Base-by-base conservation (phyloP, 2,113 vertebrate genomes). In the Perca fluviatilis region DNA sequence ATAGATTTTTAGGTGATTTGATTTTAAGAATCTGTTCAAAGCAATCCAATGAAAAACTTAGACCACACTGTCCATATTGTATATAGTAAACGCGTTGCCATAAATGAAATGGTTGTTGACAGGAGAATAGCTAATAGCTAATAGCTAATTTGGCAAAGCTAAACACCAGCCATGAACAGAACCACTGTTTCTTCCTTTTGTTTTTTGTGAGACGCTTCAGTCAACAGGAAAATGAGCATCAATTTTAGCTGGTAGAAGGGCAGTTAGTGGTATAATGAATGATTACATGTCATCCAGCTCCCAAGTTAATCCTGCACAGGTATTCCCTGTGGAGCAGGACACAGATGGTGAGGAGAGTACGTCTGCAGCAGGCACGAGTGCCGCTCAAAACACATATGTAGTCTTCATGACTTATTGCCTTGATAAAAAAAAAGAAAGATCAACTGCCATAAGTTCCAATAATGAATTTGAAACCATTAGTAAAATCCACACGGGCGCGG, bases 221-320 rank as follows among this genome's bases (percentile, higher is more conserved):
- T 94, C 94, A 94, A 93, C 94, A 91, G 91, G 93, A 96, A 95
- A 95, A 95, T 92, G 85, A 95, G 86, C 89, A 90, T 92, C 92
- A 91, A 90, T 94, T 92, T 92, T 77, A 89, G 82, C 83, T 78
- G 82, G 89, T 89, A 61, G 84, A 91, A 88, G 91, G 93, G 93
- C 93, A 91, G 92, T 94, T 93, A 93, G 89, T 71, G 86, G 88
- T 80, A 86, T 94, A 94, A 95, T 94, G 93, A 95, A 89, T 91
- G 94, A 95, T 95, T 94, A 92, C 86, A 86, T 87, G 53, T 91
- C 83, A 88, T 87, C 88, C 88, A 83, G 89, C 86, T 89, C 83
- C 83, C 82, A 83, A 84, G 87, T 90, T 94, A 93, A 95, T 95
- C 90, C 93, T 69, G 77, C 82, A 33, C 92, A 95, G 94, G 93